These are phyloP conservation scores for Ciona savignyi DNA, from an alignment of 23 tunicate genomes.

Conservation along the genomic window DNA sequence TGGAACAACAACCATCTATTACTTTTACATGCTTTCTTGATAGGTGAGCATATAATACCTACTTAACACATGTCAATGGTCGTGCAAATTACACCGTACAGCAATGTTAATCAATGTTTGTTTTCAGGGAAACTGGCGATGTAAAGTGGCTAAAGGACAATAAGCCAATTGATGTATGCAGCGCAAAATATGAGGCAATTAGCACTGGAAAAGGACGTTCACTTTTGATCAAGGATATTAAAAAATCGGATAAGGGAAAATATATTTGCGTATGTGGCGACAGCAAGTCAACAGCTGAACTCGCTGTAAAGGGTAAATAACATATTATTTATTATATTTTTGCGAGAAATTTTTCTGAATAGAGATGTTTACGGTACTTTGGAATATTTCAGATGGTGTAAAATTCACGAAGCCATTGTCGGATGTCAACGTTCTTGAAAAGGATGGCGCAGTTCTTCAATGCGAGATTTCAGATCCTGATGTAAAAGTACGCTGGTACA, in stretches of 20 bases:
- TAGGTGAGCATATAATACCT: conserved; percentile 16
- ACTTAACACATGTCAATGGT: not conserved
- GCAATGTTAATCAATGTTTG: too few species aligned
- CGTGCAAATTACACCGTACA: too few species aligned
- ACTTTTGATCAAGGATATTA: conserved; percentile 52
- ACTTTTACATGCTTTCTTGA: conserved; percentile 36
- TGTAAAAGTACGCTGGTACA: conserved; percentile 64
- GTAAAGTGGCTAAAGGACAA: conserved; percentile 80
- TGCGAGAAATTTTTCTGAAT: not conserved
- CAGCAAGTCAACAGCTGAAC: conserved; percentile 44
- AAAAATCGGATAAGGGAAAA: conserved; percentile 69
- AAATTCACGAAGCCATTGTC: conserved; percentile 36
- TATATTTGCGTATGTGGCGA: conserved; percentile 57
- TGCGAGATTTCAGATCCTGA: conserved; percentile 73
- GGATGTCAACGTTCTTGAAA: conserved; percentile 37
- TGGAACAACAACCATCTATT: conserved; percentile 66
- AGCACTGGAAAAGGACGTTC: conserved; percentile 49
- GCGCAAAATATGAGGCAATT: conserved; percentile 67
- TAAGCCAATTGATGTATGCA: conserved; percentile 28
- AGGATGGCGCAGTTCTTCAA: conserved; percentile 27
- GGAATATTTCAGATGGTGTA: conserved; percentile 46
- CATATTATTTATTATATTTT: not conserved
- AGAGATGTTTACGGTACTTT: not conserved
- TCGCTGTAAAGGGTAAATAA: conserved; percentile 66
- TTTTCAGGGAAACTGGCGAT: conserved; percentile 40